These are phyloP conservation scores for Xylota sylvarum DNA, from an alignment of 2,888 invertebrate genomes.

Conservation along the genomic window DNA sequence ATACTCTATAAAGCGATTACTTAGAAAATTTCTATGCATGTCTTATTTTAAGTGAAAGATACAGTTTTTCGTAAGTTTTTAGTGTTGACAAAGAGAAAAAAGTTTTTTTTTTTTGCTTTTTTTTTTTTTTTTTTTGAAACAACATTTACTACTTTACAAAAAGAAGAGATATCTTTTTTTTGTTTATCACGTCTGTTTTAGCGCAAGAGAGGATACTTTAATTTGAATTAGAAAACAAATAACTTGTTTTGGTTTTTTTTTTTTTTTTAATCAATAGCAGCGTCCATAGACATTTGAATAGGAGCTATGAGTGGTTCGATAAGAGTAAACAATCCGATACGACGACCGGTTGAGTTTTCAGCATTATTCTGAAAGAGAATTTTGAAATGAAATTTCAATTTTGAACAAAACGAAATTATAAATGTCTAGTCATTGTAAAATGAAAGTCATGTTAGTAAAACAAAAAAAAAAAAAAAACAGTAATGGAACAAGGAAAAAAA, in stretches of 20 bases:
- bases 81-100: slow-evolving; percentile 16
- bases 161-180: slow-evolving; percentile 25
- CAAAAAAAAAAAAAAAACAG: not conserved
- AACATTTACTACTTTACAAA: slow-evolving; percentile 29
- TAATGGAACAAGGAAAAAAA: slow-evolving; percentile 44
- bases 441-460: slow-evolving; percentile 62
- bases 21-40: slow-evolving; percentile 46
- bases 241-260: not conserved
- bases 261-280: slow-evolving; percentile 64
- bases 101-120: not conserved
- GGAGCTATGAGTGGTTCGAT: slow-evolving; percentile 80
- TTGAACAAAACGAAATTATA: slow-evolving; percentile 41
- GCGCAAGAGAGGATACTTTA: slow-evolving; percentile 27
- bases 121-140: slow-evolving; percentile 22
- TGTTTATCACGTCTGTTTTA: slow-evolving; percentile 25
- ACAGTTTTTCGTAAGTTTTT: slow-evolving; percentile 26
- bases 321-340: slow-evolving; percentile 80
- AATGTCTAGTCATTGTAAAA: slow-evolving; percentile 64
- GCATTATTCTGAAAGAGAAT: slow-evolving; percentile 78
- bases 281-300: slow-evolving; percentile 77
- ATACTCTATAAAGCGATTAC: slow-evolving; percentile 57
- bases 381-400: slow-evolving; percentile 71
- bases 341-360: slow-evolving; percentile 73
- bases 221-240: slow-evolving; percentile 22
- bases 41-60: slow-evolving; percentile 43